Conservation (phyloP, 2,888 invertebrate genomes). For the Prenolepis imparis region DNA sequence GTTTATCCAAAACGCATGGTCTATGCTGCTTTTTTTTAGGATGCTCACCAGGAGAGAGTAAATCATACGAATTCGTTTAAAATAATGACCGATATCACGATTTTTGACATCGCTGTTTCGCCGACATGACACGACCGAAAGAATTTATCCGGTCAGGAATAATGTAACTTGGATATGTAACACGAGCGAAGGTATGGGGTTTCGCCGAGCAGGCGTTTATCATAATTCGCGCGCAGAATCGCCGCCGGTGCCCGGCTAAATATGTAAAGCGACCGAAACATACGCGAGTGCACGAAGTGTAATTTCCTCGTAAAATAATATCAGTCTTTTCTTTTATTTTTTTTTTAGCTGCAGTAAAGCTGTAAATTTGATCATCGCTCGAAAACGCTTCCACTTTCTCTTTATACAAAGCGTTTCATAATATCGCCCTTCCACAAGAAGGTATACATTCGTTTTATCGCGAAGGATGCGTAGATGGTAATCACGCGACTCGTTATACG, state of each 20-base stretch:
- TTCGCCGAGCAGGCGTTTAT: slow-evolving; percentile 44
- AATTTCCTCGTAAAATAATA: slow-evolving; percentile 56
- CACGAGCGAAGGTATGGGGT: slow-evolving; percentile 31
- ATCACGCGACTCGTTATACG: slow-evolving; percentile 35
- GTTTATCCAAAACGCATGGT: background rate
- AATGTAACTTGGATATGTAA: slow-evolving; percentile 37
- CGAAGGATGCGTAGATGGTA: slow-evolving; percentile 24
- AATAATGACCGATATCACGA: slow-evolving; percentile 20
- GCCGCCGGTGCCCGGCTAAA: slow-evolving; percentile 26
- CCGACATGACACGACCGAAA: slow-evolving; percentile 12
- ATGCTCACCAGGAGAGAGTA: slow-evolving; percentile 11
- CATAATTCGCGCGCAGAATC: slow-evolving; percentile 37
- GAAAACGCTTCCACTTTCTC: slow-evolving; percentile 18
- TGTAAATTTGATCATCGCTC: slow-evolving; percentile 44
- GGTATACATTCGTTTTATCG: slow-evolving; percentile 49
- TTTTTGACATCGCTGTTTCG: slow-evolving; percentile 28
- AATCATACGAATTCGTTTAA: slow-evolving; percentile 18
- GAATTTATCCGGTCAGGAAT: slow-evolving; percentile 37
- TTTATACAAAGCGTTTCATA: slow-evolving; percentile 29
- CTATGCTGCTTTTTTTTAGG: background rate
- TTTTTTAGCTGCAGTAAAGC: slow-evolving; percentile 39
- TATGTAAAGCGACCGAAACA: slow-evolving; percentile 34
- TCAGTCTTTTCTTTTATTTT: background rate
- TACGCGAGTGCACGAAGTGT: slow-evolving; percentile 22
- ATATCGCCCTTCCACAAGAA: slow-evolving; percentile 2